Evolutionary conservation across 2,113 vertebrate species (phyloP).

Genomic region (Psephotus haematonotus): DNA sequence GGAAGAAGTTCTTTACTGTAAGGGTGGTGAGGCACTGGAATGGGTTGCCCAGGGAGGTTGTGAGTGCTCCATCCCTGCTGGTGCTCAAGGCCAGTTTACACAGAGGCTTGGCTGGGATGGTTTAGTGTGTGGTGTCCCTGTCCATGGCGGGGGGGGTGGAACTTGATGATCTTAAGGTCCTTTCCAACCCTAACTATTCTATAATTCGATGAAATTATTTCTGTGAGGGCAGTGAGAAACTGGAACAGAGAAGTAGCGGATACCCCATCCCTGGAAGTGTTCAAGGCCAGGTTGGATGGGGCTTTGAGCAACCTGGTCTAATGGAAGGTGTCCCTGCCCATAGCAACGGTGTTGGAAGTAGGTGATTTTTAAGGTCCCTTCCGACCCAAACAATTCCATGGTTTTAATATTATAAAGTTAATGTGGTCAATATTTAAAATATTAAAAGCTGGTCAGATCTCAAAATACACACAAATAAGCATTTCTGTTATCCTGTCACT

Average conservation of each 20-base stretch:
- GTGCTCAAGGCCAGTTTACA: too few relatives aligned
- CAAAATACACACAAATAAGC: background rate
- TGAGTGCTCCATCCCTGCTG: too few relatives aligned
- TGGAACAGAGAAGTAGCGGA: background rate
- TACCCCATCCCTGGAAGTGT: background rate
- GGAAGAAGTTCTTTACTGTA: too few relatives aligned
- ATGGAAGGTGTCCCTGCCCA: background rate
- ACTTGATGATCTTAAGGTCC: too few relatives aligned
- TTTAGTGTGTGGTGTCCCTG: too few relatives aligned
- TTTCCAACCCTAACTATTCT: too few relatives aligned
- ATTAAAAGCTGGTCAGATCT: background rate
- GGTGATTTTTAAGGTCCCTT: too few relatives aligned
- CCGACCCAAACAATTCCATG: background rate
- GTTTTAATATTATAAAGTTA: background rate
- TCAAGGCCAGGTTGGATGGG: background rate
- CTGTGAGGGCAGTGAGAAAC: too few relatives aligned
- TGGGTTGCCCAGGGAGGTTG: too few relatives aligned
- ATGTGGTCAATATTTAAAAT: background rate
- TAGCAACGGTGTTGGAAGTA: background rate
- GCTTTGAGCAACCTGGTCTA: background rate
- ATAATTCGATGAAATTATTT: background rate
- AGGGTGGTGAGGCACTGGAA: too few relatives aligned
- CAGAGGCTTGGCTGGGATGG: too few relatives aligned
- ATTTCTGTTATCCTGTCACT: background rate
- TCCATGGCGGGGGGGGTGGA: too few relatives aligned